Conservation (phyloP, 2,888 invertebrate genomes). For the Nomada ruficornis region DNA sequence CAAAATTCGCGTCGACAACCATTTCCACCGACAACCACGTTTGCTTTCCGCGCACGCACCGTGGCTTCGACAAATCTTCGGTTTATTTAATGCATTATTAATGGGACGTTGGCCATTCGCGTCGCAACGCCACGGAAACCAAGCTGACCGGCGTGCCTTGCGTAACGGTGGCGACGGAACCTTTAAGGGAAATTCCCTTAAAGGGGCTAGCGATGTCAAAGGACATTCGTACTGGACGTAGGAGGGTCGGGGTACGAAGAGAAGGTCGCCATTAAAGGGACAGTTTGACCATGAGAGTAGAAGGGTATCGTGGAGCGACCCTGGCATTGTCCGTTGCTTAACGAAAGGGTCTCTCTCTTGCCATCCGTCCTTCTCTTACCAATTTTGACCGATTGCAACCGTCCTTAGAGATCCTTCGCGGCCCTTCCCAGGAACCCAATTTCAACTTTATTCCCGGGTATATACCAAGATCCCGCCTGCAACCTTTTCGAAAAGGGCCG, state of each 20-base stretch:
- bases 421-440: constrained; percentile 48
- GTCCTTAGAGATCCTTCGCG: constrained; percentile 28
- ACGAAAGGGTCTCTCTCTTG: constrained; percentile 60
- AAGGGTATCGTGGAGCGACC: constrained; percentile 47
- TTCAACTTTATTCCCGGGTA: constrained; percentile 59
- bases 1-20: neutral
- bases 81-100: constrained; percentile 51
- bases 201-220: constrained; percentile 56
- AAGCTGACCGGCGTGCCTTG: constrained; percentile 55
- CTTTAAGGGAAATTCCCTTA: constrained; percentile 68
- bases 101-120: constrained; percentile 41
- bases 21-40: neutral
- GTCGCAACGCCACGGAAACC: constrained; percentile 29
- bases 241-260: constrained; percentile 17
- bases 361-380: neutral
- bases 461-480: constrained; percentile 21
- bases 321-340: constrained; percentile 67
- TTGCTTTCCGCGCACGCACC: constrained; percentile 12
- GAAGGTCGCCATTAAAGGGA: constrained; percentile 70
- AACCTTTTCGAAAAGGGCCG: constrained; percentile 37
- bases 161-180: constrained; percentile 52
- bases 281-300: constrained; percentile 73
- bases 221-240: constrained; percentile 31
- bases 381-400: constrained; percentile 57
- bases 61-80: constrained; percentile 37